Base-by-base conservation (phyloP, 1,140 invertebrate genomes). In the Charaxes varanes region DNA sequence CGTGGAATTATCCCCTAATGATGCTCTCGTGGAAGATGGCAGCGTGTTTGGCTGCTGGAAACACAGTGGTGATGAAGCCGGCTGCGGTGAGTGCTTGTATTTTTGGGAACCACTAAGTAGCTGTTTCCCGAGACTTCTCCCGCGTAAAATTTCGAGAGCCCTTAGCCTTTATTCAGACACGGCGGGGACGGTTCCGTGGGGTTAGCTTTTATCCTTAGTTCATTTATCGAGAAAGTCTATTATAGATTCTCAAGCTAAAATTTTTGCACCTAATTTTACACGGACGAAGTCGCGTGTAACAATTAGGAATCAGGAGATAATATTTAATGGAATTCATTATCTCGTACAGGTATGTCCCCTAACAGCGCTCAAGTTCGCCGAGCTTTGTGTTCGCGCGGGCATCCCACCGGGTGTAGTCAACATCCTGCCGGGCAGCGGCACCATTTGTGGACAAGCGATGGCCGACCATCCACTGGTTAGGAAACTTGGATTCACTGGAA, bases 21-120 rank as follows among this genome's bases (percentile, higher is more conserved):
- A 99, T 99, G 97, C 85, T 97, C n/a, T 95, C 96, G 0, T 99
- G 97, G 97, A 99, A 99, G 69, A 92, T 99, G 87, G 97, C 95
- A 0, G 97, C 97, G 0, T 98, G 97, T 48, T 85, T 99, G 10
- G 94, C 96, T 0, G 94, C 94, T 10, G 97, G 97, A 6, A 99
- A 98, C 61, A 94, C 92, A 0, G 91, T 97, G 6, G 90, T 99
- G 0, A 93, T 99, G 85, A 99, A 99, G 76, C 93, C 96, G 0
- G 97, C 97, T 0, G 96, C 97, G 65, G 84, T 86, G 57, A 65
- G 63, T 45, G 12, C 1, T 24, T 32, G 2, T 26, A 4, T 27
- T 5, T n/a, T n/a, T n/a, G n/a, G n/a, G n/a, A n/a, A n/a, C n/a
- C n/a, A n/a, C n/a, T n/a, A n/a, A n/a, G n/a, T n/a, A n/a, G n/a